Percentiles rank a stretch among this genome's conserved stretches.
These are phyloP conservation scores for Pharmacophagus antenor DNA, from an alignment of 2,888 invertebrate species.

Conservation along the genomic window DNA sequence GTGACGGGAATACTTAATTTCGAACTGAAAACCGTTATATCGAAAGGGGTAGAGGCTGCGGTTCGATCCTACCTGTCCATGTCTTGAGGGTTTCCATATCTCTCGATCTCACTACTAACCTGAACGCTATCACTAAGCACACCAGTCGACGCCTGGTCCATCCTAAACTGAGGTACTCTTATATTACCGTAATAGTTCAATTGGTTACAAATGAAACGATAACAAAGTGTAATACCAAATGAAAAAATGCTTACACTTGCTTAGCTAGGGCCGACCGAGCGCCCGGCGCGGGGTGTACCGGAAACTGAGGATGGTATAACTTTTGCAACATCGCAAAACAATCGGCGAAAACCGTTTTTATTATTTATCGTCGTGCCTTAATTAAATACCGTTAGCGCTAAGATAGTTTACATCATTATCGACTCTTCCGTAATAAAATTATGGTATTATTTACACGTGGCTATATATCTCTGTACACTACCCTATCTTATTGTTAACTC, in stretches of 20 bases:
- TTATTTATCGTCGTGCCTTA: slow-evolving; percentile 72
- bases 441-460: slow-evolving; percentile 73
- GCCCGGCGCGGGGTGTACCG: slow-evolving; percentile 59
- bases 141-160: slow-evolving; percentile 81
- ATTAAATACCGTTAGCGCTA: slow-evolving; percentile 72
- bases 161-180: slow-evolving; percentile 79
- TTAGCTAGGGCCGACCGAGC: slow-evolving; percentile 74
- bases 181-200: slow-evolving; percentile 77
- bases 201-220: slow-evolving; percentile 79
- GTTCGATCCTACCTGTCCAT: slow-evolving; percentile 68
- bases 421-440: slow-evolving; percentile 76
- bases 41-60: slow-evolving; percentile 62
- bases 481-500: slow-evolving; percentile 72
- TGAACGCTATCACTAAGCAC: slow-evolving; percentile 66
- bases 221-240: slow-evolving; percentile 78
- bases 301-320: slow-evolving; percentile 70
- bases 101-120: slow-evolving; percentile 65
- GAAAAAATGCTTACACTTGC: slow-evolving; percentile 78
- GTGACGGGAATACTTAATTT: slow-evolving; percentile 37
- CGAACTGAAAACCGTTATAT: slow-evolving; percentile 40
- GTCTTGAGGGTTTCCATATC: slow-evolving; percentile 66
- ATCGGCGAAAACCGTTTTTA: slow-evolving; percentile 60
- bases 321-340: slow-evolving; percentile 72
- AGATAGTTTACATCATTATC: slow-evolving; percentile 68
- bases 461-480: slow-evolving; percentile 75